Percentiles rank a stretch among this genome's conserved stretches.
Conservation (phyloP, 2,797 vertebrate genomes). For the Sebastolobus altivelis region DNA sequence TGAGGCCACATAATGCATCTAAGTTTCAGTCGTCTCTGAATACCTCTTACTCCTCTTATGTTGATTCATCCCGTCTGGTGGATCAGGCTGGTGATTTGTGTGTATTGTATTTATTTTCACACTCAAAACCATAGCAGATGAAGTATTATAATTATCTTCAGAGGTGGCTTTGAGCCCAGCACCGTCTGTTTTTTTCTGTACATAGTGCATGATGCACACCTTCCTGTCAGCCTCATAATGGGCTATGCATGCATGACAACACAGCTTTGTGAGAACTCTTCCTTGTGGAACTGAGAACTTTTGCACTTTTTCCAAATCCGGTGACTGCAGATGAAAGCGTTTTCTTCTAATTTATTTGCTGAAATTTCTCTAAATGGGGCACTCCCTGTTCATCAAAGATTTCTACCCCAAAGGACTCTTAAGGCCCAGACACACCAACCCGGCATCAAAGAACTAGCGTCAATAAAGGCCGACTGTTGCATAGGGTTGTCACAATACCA, state of each 20-base stretch:
- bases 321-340: neutral
- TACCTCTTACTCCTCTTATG: neutral
- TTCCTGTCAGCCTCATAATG: conserved; percentile 8
- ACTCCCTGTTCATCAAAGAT: neutral
- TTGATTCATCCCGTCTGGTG: conserved; percentile 9
- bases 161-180: conserved; percentile 3
- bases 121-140: neutral
- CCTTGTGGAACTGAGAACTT: conserved; percentile 12
- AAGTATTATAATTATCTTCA: conserved; percentile 38
- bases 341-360: neutral
- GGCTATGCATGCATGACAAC: conserved; percentile 26
- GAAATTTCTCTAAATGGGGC: neutral
- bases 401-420: neutral
- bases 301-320: conserved; percentile 6
- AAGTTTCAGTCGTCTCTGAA: conserved; percentile 7
- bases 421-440: too few relatives aligned
- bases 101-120: conserved; percentile 5
- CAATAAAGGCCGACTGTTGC: too few relatives aligned
- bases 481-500: too few relatives aligned
- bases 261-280: conserved; percentile 24
- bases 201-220: conserved; percentile 39
- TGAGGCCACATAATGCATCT: neutral
- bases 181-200: neutral
- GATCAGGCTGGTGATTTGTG: neutral
- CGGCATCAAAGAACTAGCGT: too few relatives aligned